phyloP scores from a whole-genome alignment of 64 coral and sea anemone genomes.

The Stichodactyla helianthus region DNA sequence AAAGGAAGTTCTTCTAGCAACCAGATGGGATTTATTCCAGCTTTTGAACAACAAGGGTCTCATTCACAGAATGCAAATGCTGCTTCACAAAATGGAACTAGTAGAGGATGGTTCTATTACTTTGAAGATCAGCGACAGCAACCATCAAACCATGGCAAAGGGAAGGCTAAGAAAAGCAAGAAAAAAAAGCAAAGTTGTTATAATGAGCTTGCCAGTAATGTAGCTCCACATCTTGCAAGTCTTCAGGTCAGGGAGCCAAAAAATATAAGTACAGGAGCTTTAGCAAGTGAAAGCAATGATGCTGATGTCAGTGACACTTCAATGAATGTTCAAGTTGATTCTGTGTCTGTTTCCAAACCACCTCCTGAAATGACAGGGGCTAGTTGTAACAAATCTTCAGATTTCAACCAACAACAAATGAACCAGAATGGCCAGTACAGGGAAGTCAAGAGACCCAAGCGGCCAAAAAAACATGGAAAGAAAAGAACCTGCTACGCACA shows the following conservation, averaged over 20 bases:
- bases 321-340: background rate
- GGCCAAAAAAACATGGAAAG: conserved; percentile 26
- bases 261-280: background rate
- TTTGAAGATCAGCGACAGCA: conserved; percentile 2
- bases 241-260: background rate
- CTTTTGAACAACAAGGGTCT: background rate
- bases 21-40: too few relatives aligned
- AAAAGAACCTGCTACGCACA: conserved; percentile 58
- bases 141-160: background rate
- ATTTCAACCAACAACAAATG: background rate
- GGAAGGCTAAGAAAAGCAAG: background rate
- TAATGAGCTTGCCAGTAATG: conserved; percentile 32
- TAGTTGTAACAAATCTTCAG: background rate
- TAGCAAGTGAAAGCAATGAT: conserved; percentile 3
- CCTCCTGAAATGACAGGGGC: background rate
- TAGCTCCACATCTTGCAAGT: conserved; percentile 12
- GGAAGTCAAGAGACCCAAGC: background rate
- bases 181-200: conserved; percentile 23
- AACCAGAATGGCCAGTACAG: background rate
- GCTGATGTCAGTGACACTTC: conserved; percentile 2
- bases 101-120: background rate
- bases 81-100: background rate
- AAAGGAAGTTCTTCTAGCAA: too few relatives aligned
- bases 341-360: background rate
- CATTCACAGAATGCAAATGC: background rate